Evolutionary conservation across 2,113 vertebrate species (phyloP).

Genomic region (Dromiciops gliroides): DNA sequence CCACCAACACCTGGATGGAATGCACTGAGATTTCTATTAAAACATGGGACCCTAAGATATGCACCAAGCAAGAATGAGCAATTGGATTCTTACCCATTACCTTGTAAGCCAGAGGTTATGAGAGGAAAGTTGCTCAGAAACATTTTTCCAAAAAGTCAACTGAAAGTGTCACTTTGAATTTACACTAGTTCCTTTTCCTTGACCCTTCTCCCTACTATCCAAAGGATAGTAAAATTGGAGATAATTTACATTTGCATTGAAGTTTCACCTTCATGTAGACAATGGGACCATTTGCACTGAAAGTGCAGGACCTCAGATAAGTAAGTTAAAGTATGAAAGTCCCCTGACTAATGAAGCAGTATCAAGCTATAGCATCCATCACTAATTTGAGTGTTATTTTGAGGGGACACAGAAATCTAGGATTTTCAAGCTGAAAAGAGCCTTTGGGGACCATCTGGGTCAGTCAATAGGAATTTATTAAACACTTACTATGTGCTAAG

Average conservation of each 20-base stretch:
- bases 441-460: no score
- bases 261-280: background rate
- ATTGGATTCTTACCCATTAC: no score
- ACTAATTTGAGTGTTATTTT: background rate
- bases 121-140: background rate
- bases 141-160: background rate
- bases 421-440: no score
- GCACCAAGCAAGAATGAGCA: no score
- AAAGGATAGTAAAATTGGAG: background rate
- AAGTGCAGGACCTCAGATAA: background rate
- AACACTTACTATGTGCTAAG: no score
- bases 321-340: background rate
- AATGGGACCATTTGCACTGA: conserved; percentile 18
- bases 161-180: background rate
- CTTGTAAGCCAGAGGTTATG: background rate
- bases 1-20: no score
- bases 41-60: no score
- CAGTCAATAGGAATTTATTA: no score
- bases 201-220: background rate
- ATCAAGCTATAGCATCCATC: background rate
- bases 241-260: background rate
- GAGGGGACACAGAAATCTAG: no score
- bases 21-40: no score
- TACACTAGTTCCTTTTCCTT: background rate
- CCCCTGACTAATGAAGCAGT: background rate